phyloP scores from a whole-genome alignment of 2,113 vertebrate species.

The Sula dactylatra region DNA sequence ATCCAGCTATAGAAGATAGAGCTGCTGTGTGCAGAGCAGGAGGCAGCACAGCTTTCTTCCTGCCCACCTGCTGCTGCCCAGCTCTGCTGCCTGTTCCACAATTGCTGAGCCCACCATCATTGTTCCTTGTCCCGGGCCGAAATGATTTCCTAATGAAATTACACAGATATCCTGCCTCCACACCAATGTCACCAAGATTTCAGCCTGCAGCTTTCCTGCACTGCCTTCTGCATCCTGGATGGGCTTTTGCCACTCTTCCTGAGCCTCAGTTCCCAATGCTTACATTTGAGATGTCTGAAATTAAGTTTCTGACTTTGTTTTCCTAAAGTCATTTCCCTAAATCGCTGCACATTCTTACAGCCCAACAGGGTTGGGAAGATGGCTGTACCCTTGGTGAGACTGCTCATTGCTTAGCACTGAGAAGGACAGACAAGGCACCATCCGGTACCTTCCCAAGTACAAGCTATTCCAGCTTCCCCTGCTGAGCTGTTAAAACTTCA shows the following conservation, averaged over 20 bases:
- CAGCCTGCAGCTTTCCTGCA: accelerated
- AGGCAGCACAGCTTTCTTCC: not conserved
- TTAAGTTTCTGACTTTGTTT: not conserved
- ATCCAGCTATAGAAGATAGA: not conserved
- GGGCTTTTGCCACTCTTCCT: not conserved
- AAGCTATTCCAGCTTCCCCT: not conserved
- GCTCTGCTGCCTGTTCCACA: not conserved
- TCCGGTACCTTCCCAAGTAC: not conserved
- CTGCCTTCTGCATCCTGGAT: not conserved
- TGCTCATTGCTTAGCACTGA: not conserved
- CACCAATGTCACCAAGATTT: not conserved
- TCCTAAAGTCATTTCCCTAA: not conserved
- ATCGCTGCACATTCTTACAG: not conserved
- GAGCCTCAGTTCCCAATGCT: accelerated
- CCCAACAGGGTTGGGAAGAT: not conserved
- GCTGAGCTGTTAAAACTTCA: not conserved
- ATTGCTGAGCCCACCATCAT: no score
- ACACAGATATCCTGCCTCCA: not conserved
- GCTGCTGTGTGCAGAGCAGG: not conserved
- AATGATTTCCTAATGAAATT: not conserved
- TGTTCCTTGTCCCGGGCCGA: not conserved
- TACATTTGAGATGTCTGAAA: not conserved
- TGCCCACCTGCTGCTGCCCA: not conserved
- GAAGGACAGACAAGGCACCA: not conserved
- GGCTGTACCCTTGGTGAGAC: not conserved